Evolutionary conservation across 2,888 invertebrate species (phyloP).

Genomic region (Drosophila setosimentum): DNA sequence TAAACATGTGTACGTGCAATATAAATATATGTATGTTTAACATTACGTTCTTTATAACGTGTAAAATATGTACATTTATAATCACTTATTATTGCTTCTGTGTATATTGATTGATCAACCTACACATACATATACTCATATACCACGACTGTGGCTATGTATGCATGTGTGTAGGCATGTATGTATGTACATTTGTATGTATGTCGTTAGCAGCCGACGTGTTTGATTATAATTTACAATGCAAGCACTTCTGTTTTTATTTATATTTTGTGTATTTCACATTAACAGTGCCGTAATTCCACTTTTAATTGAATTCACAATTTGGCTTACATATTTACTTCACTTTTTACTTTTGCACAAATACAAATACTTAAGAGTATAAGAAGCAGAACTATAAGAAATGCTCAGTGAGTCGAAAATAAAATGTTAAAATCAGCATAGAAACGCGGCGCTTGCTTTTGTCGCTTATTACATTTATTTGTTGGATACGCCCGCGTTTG

Average conservation of each 20-base stretch:
- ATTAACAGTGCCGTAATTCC: constrained; percentile 38
- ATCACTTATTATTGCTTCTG: constrained; percentile 5
- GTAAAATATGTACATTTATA: not conserved
- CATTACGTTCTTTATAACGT: not conserved
- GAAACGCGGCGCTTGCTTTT: constrained; percentile 38
- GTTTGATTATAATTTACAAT: not conserved
- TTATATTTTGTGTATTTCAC: constrained; percentile 23
- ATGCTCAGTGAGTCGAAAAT: constrained; percentile 19
- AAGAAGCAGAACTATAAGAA: constrained; percentile 20
- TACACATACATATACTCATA: not conserved
- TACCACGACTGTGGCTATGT: not conserved
- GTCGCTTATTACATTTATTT: constrained; percentile 48
- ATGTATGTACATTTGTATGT: constrained; percentile 1
- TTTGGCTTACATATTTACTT: constrained; percentile 48
- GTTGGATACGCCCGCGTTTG: constrained; percentile 72
- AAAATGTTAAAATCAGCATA: constrained; percentile 44
- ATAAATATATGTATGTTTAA: constrained; percentile 5
- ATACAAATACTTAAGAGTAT: not conserved
- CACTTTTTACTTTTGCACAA: not conserved
- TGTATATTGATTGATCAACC: constrained; percentile 10
- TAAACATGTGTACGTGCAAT: not conserved
- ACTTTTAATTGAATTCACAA: constrained; percentile 39
- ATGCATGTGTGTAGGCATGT: constrained; percentile 2
- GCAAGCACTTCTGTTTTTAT: constrained; percentile 32
- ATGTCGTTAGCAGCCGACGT: constrained; percentile 1